Percentiles rank a stretch among this genome's conserved stretches.
These are phyloP conservation scores for Tetranychus urticae DNA, from an alignment of 1,140 invertebrate species.

Conservation along the genomic window DNA sequence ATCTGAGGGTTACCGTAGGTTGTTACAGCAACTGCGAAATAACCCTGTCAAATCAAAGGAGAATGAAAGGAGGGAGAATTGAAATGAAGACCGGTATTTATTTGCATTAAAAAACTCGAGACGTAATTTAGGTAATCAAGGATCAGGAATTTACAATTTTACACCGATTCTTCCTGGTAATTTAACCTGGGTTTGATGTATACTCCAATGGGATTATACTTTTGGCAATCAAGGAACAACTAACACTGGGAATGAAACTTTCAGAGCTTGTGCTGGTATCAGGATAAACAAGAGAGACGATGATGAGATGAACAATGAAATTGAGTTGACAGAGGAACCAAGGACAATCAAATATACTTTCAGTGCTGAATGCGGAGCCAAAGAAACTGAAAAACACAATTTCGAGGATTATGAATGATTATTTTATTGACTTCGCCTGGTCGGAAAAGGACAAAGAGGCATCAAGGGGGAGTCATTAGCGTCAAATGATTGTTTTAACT, in stretches of 20 bases:
- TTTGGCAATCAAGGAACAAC: conserved; percentile 39
- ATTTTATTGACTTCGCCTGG: too few species aligned
- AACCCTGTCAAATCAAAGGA: too few species aligned
- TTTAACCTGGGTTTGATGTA: conserved; percentile 17
- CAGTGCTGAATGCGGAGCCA: neutral
- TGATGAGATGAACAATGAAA: neutral
- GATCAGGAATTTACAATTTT: neutral
- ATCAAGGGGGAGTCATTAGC: too few species aligned
- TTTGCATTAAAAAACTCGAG: too few species aligned
- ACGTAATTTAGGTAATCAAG: neutral
- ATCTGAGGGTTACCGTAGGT: too few species aligned
- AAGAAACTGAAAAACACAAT: neutral
- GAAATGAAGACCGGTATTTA: too few species aligned
- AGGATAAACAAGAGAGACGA: conserved; percentile 23
- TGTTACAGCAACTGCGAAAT: too few species aligned
- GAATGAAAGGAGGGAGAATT: too few species aligned
- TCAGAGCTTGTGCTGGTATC: conserved; percentile 58
- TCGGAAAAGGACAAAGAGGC: too few species aligned
- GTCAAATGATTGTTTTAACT: too few species aligned
- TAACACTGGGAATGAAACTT: conserved; percentile 42
- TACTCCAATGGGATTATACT: conserved; percentile 19
- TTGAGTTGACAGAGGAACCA: neutral
- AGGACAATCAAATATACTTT: neutral
- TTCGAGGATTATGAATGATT: neutral
- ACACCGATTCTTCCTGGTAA: conserved; percentile 9